Conservation (phyloP, 2,888 invertebrate species). For the Seira sanloemensis region DNA sequence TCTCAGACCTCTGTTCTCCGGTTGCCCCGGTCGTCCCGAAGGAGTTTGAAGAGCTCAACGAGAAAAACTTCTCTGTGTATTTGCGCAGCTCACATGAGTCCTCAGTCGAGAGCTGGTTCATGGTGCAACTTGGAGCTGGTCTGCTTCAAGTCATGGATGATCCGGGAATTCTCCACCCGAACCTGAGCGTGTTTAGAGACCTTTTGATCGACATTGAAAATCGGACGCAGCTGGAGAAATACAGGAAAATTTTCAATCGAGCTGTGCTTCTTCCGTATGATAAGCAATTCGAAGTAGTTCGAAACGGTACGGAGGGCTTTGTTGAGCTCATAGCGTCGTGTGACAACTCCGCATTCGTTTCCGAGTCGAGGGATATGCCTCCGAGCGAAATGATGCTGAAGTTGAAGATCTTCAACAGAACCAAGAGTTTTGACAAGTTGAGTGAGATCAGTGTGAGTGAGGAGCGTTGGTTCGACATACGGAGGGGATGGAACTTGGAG, state of each 20-base stretch:
- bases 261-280: not conserved
- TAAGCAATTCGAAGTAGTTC: not conserved
- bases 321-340: not conserved
- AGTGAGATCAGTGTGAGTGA: not conserved
- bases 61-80: not conserved
- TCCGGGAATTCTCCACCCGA: not conserved
- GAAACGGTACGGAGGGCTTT: not conserved
- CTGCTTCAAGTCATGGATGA: not conserved
- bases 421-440: not conserved
- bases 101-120: no score
- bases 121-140: no score
- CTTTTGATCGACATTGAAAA: not conserved
- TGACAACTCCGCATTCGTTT: not conserved
- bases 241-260: not conserved
- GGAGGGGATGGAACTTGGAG: not conserved
- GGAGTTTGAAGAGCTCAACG: not conserved
- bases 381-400: not conserved
- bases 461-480: not conserved
- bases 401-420: not conserved
- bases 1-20: not conserved
- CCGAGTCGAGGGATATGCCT: not conserved
- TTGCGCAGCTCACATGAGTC: no score
- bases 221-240: not conserved
- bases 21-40: not conserved
- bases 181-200: not conserved